Base-by-base conservation (phyloP, 30 jellyfish, hydroid and myxozoan genomes). In the Pelagia noctiluca region DNA sequence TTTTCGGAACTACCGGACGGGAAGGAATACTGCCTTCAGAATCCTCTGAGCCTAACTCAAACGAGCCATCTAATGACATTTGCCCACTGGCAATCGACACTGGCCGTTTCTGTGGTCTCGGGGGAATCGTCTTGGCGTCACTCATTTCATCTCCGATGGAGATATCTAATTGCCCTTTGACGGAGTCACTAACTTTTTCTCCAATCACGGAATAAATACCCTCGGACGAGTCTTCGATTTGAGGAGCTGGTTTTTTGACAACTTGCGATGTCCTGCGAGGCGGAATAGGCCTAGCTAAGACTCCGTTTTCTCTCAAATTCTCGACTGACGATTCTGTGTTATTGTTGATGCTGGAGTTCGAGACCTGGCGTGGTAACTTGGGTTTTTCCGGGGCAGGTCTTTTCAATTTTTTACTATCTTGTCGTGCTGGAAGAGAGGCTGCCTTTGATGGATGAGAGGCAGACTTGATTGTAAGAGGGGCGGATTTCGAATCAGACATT, bases 401-500 rank as follows among this genome's bases (percentile, higher is more conserved):
- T 11, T 12, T 33, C 19, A 32, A 4, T 18, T 24, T 70, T 23
- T 18, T 25, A 30, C 22, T 2, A 3, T 70, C 82, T 8, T 24
- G 35, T 66, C 21, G 10, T 60, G 23, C 22, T n/a, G 23, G 35
- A 29, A 66, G 67, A 12, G 25, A 35, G 79, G 30, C 79, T 25
- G 23, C 12, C 57, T 42, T 52, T 52, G 82, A 70, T 31, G 82
- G 82, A 21, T 8, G 16, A 3, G 38, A 31, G 75, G 49, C 75
- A 30, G 82, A 2, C 75, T 70, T 70, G 11, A 23, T 10, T 21
- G 83, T 30, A 26, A 76, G 52, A 25, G 91, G 37, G 64, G 81
- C 77, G 13, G 92, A 32, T 34, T 52, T 52, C 10, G 88, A 53
- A 31, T 67, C 80, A 18, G 93, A 62, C 90, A 92, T 81, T 69